These are phyloP conservation scores for Lordiphosa stackelbergi DNA, from an alignment of 1,140 invertebrate species.

Conservation along the genomic window DNA sequence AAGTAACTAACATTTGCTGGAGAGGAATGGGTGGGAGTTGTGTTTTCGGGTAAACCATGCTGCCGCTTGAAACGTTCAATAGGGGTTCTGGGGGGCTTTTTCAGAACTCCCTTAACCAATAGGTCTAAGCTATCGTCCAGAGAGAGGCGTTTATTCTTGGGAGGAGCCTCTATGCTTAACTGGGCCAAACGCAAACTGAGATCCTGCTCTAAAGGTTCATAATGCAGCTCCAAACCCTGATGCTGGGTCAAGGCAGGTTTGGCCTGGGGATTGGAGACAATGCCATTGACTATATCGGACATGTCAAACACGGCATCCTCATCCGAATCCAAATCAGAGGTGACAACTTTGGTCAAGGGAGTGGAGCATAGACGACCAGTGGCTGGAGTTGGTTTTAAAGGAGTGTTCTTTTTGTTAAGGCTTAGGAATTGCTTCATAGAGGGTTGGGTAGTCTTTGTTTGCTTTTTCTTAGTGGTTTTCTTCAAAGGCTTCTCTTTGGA, in stretches of 20 bases:
- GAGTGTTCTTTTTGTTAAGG: slow-evolving; percentile 26
- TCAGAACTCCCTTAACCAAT: slow-evolving; percentile 45
- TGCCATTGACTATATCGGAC: slow-evolving; percentile 81
- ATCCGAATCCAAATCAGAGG: slow-evolving; percentile 63
- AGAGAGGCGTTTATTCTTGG: slow-evolving; percentile 33
- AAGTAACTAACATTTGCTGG: slow-evolving; percentile 54
- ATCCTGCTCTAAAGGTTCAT: slow-evolving; percentile 47
- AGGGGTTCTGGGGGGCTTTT: slow-evolving; percentile 26
- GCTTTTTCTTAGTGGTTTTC: slow-evolving; percentile 76
- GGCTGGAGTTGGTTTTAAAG: slow-evolving; percentile 23
- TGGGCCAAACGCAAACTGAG: slow-evolving; percentile 49
- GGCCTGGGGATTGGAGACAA: slow-evolving; percentile 76
- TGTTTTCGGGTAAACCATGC: slow-evolving; percentile 25
- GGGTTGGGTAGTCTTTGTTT: slow-evolving; percentile 52
- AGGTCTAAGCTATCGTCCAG: slow-evolving; percentile 68
- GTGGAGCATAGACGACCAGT: slow-evolving; percentile 56
- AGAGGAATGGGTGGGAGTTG: slow-evolving; percentile 13
- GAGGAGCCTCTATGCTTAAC: slow-evolving; percentile 14
- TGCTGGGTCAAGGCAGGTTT: slow-evolving; percentile 36
- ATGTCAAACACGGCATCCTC: slow-evolving; percentile 78
- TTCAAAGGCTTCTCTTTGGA: slow-evolving; percentile 78
- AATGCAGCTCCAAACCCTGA: slow-evolving; percentile 47
- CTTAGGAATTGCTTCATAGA: slow-evolving; percentile 76
- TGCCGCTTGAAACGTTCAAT: slow-evolving; percentile 53
- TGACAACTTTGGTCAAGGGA: slow-evolving; percentile 49